Evolutionary conservation across 2,888 invertebrate species (phyloP).

Genomic region (Napeogenes sylphis): DNA sequence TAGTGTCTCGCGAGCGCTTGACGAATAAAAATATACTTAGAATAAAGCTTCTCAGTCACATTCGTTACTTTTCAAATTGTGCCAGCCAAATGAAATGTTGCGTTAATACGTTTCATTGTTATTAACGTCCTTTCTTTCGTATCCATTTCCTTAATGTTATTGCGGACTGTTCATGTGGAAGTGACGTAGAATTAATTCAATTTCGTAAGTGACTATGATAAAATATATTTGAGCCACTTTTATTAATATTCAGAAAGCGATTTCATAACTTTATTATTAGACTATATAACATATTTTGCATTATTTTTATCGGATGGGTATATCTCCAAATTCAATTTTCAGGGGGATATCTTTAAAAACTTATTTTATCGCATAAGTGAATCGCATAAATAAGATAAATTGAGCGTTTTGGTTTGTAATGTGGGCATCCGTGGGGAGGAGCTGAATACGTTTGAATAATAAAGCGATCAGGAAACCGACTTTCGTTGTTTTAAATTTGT

Average conservation of each 20-base stretch:
- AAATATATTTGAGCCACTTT: not conserved
- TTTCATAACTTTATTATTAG: conserved; percentile 1
- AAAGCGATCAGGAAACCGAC: conserved; percentile 39
- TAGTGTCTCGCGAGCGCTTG: conserved; percentile 56
- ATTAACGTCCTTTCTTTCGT: conserved; percentile 19
- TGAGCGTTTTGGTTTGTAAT: conserved; percentile 33
- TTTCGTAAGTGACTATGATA: not conserved
- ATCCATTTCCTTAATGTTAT: conserved; percentile 7
- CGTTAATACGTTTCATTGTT: conserved; percentile 28
- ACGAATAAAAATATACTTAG: conserved; percentile 56
- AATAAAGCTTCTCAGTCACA: conserved; percentile 52
- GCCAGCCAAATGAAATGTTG: conserved; percentile 46
- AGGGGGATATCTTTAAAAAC: conserved; percentile 15
- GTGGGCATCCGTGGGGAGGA: conserved; percentile 33
- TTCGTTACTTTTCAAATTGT: conserved; percentile 52
- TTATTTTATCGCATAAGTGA: conserved; percentile 25
- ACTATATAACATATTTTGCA: not conserved
- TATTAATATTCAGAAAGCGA: not conserved
- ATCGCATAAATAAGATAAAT: conserved; percentile 32
- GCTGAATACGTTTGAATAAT: conserved; percentile 41
- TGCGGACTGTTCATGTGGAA: conserved; percentile 6
- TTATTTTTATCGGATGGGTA: not conserved
- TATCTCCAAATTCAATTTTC: conserved; percentile 9
- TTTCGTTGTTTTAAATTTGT: conserved; percentile 36
- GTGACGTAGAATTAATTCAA: conserved; percentile 1